Base-by-base conservation (phyloP, 2,888 invertebrate genomes). In the Craniophora ligustri region DNA sequence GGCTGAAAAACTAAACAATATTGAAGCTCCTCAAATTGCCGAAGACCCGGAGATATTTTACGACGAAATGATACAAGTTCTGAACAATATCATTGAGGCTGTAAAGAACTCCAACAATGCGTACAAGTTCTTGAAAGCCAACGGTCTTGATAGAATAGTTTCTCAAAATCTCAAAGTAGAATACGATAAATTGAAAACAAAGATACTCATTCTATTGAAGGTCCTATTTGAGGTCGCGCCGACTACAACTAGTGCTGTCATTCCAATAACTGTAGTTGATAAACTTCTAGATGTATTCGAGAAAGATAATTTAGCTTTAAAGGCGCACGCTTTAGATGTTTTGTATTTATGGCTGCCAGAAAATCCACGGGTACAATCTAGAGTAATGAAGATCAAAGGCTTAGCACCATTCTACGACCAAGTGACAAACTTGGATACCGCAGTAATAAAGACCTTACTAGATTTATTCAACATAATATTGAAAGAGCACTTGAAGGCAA, bases 341-440 rank as follows among this genome's bases (percentile, higher is more conserved):
- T 49, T 92, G 1, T 56, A 69, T 19, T 19, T 68, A 11, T 92
- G 90, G 92, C 57, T 92, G 10, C 91, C 90, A 1, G 79, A 79
- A 0, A 89, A 88, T 21, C 89, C 91, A 0, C 78, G 67, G 31
- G 67, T 86, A 0, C 92, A 92, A 73, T 79, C 85, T 0, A 75
- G 87, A 14, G 82, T 92, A 0, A 90, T 92, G 87, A 87, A 86
- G 62, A 19, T 82, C 1, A 88, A 84, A 74, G 91, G 92, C 0
- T 48, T 92, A 0, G 83, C 86, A 34, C 82, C 86, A 0, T 91
- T 92, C 56, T 92, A 92, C 45, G 30, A 81, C 0, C 89, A 91
- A 67, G 70, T 89, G 0, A 14, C 72, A 0, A 85, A 86, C 44
- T 50, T 92, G 11, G 88, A 89, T 10, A 56, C 70, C 0, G 65